Evolutionary conservation across 2,113 vertebrate species (phyloP).

Genomic region (Malurus melanocephalus): DNA sequence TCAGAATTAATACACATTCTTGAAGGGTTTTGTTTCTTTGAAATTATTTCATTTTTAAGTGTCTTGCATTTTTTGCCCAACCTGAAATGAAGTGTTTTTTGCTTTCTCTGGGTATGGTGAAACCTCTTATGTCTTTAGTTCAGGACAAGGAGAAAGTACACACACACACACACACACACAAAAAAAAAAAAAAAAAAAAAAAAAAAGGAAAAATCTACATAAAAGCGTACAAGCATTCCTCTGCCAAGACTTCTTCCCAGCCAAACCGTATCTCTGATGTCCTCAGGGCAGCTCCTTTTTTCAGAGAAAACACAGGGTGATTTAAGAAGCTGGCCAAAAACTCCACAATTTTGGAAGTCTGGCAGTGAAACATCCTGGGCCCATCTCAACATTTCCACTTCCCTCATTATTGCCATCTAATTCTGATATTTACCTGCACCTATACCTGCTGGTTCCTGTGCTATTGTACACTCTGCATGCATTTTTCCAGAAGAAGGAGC

Average conservation of each 20-base stretch:
- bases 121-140: neutral
- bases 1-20: neutral
- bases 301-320: neutral
- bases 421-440: accelerated
- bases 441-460: neutral
- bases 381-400: neutral
- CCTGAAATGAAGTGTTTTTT: neutral
- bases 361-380: neutral
- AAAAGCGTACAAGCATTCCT: neutral
- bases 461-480: neutral
- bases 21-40: neutral
- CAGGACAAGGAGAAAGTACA: neutral
- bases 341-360: neutral
- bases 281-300: neutral
- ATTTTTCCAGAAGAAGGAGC: neutral
- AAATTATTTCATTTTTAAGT: neutral
- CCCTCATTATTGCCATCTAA: neutral
- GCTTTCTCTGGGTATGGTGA: neutral
- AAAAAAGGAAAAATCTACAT: neutral
- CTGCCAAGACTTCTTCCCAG: neutral
- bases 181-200: neutral
- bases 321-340: neutral
- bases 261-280: neutral
- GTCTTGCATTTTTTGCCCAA: neutral
- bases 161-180: neutral